A percentile compares a stretch with the other conserved stretches of the same genome.
phyloP scores from a whole-genome alignment of 2,888 invertebrate genomes.

The Fragum whitleyi region DNA sequence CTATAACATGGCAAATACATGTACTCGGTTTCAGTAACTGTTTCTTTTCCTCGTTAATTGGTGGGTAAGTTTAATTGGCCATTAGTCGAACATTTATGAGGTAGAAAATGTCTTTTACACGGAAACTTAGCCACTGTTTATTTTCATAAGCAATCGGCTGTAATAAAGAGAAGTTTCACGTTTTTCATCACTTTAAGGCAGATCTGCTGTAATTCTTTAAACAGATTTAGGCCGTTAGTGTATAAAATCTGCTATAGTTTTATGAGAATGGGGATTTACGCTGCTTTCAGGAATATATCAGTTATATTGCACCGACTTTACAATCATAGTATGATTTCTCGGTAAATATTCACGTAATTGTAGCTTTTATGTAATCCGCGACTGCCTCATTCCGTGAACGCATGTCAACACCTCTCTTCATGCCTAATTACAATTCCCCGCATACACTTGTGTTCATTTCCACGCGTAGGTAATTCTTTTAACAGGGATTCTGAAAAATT shows the following conservation, averaged over 20 bases:
- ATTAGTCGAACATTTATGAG: neutral
- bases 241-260: too few species aligned
- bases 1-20: too few species aligned
- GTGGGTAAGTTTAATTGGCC: constrained; percentile 4
- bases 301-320: too few species aligned
- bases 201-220: too few species aligned
- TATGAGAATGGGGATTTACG: too few species aligned
- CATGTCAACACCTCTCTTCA: constrained; percentile 28
- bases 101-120: neutral
- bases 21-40: too few species aligned
- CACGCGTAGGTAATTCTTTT: constrained; percentile 10
- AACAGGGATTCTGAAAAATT: neutral
- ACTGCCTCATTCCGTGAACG: constrained; percentile 25
- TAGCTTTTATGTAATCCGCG: neutral
- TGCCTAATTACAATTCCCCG: constrained; percentile 28
- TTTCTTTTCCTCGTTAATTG: neutral
- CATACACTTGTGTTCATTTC: neutral
- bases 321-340: too few species aligned
- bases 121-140: neutral
- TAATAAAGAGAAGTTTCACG: too few species aligned
- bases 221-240: too few species aligned
- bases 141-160: neutral
- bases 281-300: too few species aligned
- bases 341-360: neutral
- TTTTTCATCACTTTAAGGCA: too few species aligned